phyloP scores from a whole-genome alignment of 23 tunicate genomes.

The Clavelina lepadiformis region DNA sequence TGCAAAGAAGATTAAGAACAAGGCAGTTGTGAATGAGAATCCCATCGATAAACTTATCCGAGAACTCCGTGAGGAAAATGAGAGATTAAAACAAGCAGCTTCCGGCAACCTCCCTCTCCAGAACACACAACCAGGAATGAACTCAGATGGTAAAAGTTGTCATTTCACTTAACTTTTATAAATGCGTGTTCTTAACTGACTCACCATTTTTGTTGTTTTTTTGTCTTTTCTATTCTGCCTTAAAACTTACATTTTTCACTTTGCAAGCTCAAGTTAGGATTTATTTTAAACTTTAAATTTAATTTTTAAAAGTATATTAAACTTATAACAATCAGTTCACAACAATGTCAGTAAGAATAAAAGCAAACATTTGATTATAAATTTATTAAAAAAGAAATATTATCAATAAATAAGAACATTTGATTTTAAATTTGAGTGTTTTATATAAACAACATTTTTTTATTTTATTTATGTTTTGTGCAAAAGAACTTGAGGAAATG shows the following conservation, averaged over 20 bases:
- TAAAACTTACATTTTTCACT: no score
- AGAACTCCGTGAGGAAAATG: conserved; percentile 96
- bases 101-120: conserved; percentile 32
- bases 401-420: neutral
- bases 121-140: conserved; percentile 63
- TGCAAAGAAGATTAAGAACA: conserved; percentile 99
- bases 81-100: conserved; percentile 55
- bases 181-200: no score
- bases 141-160: conserved; percentile 47
- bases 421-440: neutral
- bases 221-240: no score
- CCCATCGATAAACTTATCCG: conserved; percentile 97
- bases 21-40: conserved; percentile 95
- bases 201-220: no score
- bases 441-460: neutral
- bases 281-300: no score
- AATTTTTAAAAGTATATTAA: no score
- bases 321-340: no score
- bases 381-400: neutral
- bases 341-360: no score
- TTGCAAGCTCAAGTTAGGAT: no score
- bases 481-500: conserved; percentile 71
- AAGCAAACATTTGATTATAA: neutral
- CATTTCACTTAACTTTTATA: no score
- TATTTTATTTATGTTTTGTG: neutral